Percentiles rank a stretch among this genome's conserved stretches.
These are phyloP conservation scores for Zaprionus capensis DNA, from an alignment of 1,140 invertebrate genomes.

Conservation along the genomic window DNA sequence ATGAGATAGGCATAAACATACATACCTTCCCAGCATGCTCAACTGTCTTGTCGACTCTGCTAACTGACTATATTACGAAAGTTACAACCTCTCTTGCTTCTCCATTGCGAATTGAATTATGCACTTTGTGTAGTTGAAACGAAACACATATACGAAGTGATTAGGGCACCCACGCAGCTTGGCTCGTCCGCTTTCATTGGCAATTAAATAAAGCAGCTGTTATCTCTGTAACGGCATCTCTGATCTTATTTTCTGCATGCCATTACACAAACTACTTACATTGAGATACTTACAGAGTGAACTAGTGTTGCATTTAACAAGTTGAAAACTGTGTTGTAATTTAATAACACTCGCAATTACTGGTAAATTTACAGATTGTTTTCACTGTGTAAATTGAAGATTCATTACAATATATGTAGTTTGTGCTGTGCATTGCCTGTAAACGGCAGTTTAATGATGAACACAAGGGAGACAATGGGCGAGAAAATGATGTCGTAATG, in stretches of 20 bases:
- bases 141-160: background rate
- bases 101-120: background rate
- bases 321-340: background rate
- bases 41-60: too few species aligned
- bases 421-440: slow-evolving; percentile 13
- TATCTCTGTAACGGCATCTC: slow-evolving; percentile 13
- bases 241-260: slow-evolving; percentile 38
- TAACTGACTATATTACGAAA: too few species aligned
- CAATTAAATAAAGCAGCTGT: slow-evolving; percentile 73
- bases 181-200: slow-evolving; percentile 64
- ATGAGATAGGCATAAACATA: too few species aligned
- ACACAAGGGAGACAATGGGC: slow-evolving; percentile 19
- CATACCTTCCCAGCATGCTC: too few species aligned
- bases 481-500: slow-evolving; percentile 24
- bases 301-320: slow-evolving; percentile 17
- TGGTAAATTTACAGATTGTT: background rate
- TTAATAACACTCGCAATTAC: background rate
- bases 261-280: background rate
- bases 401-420: slow-evolving; percentile 34
- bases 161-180: slow-evolving; percentile 12
- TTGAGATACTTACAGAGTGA: background rate
- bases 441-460: slow-evolving; percentile 70
- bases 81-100: background rate
- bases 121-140: background rate
- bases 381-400: slow-evolving; percentile 26